A percentile compares a stretch with the other conserved stretches of the same genome.
Conservation (phyloP, 2,888 invertebrate species). For the Xestia sexstrigata region DNA sequence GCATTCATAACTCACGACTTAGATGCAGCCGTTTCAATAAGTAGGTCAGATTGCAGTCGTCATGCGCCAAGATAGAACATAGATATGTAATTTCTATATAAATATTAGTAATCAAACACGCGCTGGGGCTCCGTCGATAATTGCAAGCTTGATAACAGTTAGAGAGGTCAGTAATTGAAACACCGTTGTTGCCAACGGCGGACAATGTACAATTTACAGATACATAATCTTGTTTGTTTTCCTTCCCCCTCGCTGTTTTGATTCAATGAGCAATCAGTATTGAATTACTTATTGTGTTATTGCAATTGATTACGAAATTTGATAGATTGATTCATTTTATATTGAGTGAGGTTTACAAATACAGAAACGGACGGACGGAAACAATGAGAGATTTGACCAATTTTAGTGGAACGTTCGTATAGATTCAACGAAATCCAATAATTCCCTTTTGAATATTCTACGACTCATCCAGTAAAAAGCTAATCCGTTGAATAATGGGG, state of each 20-base stretch:
- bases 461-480: slow-evolving; percentile 87
- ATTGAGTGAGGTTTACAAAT: slow-evolving; percentile 37
- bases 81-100: slow-evolving; percentile 62
- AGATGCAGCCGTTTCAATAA: slow-evolving; percentile 37
- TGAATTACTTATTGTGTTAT: slow-evolving; percentile 52
- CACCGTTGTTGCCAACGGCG: slow-evolving; percentile 45
- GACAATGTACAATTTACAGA: slow-evolving; percentile 39
- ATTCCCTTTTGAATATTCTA: slow-evolving; percentile 89
- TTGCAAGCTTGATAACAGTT: slow-evolving; percentile 60
- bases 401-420: slow-evolving; percentile 75
- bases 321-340: slow-evolving; percentile 42
- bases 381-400: slow-evolving; percentile 64
- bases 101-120: slow-evolving; percentile 62
- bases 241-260: slow-evolving; percentile 45
- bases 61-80: slow-evolving; percentile 31
- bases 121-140: slow-evolving; percentile 49
- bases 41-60: slow-evolving; percentile 49
- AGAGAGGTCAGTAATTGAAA: slow-evolving; percentile 58
- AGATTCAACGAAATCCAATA: slow-evolving; percentile 85
- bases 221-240: slow-evolving; percentile 57
- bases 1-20: slow-evolving; percentile 30
- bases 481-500: slow-evolving; percentile 89
- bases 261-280: slow-evolving; percentile 46
- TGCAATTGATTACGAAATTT: slow-evolving; percentile 51
- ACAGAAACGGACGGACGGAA: slow-evolving; percentile 33